Conservation (phyloP, 2,113 vertebrate species). For the Gadus macrocephalus region DNA sequence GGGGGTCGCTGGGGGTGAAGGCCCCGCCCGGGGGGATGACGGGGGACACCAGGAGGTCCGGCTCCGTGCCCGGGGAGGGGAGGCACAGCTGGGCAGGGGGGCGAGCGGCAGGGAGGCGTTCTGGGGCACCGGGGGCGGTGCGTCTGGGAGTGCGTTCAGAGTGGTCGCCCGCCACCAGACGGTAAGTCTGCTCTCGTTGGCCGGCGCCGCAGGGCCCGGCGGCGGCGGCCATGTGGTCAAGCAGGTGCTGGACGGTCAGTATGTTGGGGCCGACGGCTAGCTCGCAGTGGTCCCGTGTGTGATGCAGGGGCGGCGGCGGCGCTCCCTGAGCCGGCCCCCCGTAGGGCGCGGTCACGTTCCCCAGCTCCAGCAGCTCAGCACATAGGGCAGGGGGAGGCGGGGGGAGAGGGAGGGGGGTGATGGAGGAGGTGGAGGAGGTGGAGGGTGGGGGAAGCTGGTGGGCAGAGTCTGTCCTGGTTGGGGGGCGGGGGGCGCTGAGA, state of each 20-base stretch:
- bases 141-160: conserved; percentile 20
- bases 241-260: conserved; percentile 19
- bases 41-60: conserved; percentile 59
- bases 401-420: conserved; percentile 47
- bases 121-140: conserved; percentile 31
- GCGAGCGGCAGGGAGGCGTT: conserved; percentile 31
- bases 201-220: background rate
- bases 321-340: conserved; percentile 29
- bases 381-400: conserved; percentile 79
- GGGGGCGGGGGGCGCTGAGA: conserved; percentile 59
- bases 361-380: conserved; percentile 86
- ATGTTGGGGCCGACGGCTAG: conserved; percentile 39
- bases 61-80: conserved; percentile 58
- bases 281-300: conserved; percentile 45
- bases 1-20: conserved; percentile 67
- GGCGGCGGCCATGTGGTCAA: conserved; percentile 43
- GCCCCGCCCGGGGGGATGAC: conserved; percentile 62
- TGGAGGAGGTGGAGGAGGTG: background rate
- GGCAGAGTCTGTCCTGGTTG: conserved; percentile 80
- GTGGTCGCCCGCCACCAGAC: conserved; percentile 45
- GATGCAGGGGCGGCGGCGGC: conserved; percentile 38
- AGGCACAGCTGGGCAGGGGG: conserved; percentile 63
- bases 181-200: conserved; percentile 43
- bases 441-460: conserved; percentile 72
- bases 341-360: conserved; percentile 76